A percentile compares a stretch with the other conserved stretches of the same genome.
phyloP scores from a whole-genome alignment of 2,113 vertebrate genomes.

The Thalassarche chlororhynchos region DNA sequence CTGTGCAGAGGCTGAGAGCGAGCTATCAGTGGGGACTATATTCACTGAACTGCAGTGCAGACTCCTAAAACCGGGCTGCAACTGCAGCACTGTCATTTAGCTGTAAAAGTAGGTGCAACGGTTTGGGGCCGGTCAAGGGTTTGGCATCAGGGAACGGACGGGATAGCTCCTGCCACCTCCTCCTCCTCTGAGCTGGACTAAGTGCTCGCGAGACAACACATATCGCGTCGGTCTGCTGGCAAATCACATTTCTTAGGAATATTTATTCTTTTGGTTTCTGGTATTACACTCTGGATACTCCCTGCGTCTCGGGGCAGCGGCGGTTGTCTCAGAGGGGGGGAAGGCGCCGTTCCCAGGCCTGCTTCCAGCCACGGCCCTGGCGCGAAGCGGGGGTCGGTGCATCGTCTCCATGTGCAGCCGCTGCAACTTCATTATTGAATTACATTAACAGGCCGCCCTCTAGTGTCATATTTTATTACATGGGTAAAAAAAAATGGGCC shows the following conservation, averaged over 20 bases:
- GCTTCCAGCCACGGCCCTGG: not conserved
- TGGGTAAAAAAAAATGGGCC: not conserved
- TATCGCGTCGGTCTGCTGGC: accelerated
- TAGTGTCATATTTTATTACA: constrained; percentile 72
- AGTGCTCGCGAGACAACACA: accelerated
- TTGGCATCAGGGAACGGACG: not conserved
- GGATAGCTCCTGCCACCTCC: not conserved
- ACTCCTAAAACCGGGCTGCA: not conserved
- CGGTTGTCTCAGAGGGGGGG: not conserved
- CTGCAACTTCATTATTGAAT: constrained; percentile 53
- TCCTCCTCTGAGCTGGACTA: not conserved
- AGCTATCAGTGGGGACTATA: not conserved
- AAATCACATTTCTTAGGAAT: not conserved
- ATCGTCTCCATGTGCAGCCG: not conserved
- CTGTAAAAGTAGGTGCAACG: not conserved
- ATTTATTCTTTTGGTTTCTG: not conserved
- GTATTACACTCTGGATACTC: not conserved
- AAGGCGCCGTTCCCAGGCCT: not conserved
- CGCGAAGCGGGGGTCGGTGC: not conserved
- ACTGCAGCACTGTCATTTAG: not conserved
- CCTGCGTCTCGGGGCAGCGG: not conserved
- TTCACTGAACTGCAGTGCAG: not conserved
- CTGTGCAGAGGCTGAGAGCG: not conserved
- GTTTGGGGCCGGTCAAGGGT: not conserved
- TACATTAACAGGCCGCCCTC: constrained; percentile 75